Conservation (phyloP, 1,140 invertebrate genomes). For the Papilio glaucus region DNA sequence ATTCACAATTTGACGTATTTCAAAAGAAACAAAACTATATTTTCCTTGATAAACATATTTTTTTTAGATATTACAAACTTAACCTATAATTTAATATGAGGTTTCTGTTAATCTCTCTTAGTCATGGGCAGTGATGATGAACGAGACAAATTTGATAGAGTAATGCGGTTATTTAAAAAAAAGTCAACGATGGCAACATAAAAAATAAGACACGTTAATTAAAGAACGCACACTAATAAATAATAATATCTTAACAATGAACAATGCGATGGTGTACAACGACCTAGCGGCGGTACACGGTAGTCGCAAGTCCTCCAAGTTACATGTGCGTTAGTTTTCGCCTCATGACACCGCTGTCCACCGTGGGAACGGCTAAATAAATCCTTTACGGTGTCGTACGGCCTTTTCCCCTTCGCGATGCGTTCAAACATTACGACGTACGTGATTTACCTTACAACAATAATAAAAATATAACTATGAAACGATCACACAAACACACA, state of each 20-base stretch:
- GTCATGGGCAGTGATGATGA: neutral
- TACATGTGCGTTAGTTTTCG: neutral
- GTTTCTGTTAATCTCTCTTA: too few relatives aligned
- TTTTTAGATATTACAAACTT: too few relatives aligned
- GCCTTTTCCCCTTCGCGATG: conserved; percentile 5
- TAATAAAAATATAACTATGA: neutral
- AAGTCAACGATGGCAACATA: neutral
- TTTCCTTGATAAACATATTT: too few relatives aligned
- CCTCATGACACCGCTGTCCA: conserved; percentile 3
- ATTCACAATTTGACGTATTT: too few relatives aligned
- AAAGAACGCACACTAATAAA: neutral
- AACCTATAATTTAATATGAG: too few relatives aligned
- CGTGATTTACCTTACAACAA: conserved; percentile 5
- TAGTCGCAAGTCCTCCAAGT: neutral
- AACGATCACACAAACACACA: too few relatives aligned
- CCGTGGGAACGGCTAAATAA: conserved; percentile 9
- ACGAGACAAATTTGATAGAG: neutral
- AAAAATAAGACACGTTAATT: neutral
- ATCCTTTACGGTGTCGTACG: neutral
- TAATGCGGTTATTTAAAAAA: neutral
- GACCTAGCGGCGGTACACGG: neutral
- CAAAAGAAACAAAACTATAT: too few relatives aligned
- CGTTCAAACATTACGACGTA: neutral
- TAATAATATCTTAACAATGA: conserved; percentile 11
- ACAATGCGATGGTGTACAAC: conserved; percentile 9